Base-by-base conservation (phyloP, 2,888 invertebrate genomes). In the Cheilosia vulpina region DNA sequence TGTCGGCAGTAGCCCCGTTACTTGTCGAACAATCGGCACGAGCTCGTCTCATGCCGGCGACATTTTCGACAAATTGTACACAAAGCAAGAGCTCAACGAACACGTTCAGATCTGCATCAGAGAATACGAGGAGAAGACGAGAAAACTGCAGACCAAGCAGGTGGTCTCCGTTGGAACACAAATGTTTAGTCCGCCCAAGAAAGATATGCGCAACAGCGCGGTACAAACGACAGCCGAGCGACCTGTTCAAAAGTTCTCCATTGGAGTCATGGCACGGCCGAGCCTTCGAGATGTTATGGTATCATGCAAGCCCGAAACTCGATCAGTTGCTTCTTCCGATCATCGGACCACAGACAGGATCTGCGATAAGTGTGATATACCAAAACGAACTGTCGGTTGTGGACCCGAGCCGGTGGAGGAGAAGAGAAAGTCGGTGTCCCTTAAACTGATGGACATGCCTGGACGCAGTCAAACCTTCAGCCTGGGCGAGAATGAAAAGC, bases 391-490 rank as follows among this genome's bases (percentile, higher is more conserved):
- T 60, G 92, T 95, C 50, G 95, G 94, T 7, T 93, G 94, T 17
- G 95, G 95, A 43, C 92, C 93, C 1, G 91, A 92, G 5, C 38
- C 53, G 3, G 88, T 80, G 11, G 84, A 84, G 38, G 78, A 87
- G 17, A 88, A 88, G 60, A 82, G 60, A 6, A 88, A 83, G 60
- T 90, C 94, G 38, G 78, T 89, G 1, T 94, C 94, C 1, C 89
- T 94, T 31, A 90, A 90, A 57, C 92, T 93, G 31, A 69, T 89
- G 21, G 88, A 89, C 5, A 92, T 93, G 76, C 91, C 92, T 1
- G 93, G 93, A 2, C 92, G 94, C 69, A 94, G 94, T 88, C 93
- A 93, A 83, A 94, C 94, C 0, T 95, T 94, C 88, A 94, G 94
- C 88, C 92, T 94, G 88, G 94, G 94, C 2, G 94, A 94, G 62